A percentile compares a stretch with the other conserved stretches of the same genome.
Conservation (phyloP, 2,113 vertebrate species). For the Triplophysa rosa region DNA sequence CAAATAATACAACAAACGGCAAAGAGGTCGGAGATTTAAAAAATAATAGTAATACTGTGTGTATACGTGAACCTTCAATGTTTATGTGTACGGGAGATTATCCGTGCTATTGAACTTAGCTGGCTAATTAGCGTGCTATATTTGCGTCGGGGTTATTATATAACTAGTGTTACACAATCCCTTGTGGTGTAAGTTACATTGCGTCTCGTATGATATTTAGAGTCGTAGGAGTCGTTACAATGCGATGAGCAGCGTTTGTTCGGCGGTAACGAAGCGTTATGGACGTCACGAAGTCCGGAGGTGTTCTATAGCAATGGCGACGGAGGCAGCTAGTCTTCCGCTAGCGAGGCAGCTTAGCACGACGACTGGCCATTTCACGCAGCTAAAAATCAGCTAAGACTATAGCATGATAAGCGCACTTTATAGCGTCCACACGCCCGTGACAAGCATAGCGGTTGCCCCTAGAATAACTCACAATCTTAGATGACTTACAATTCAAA, state of each 20-base stretch:
- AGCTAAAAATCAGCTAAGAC: conserved; percentile 26
- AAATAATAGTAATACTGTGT: neutral
- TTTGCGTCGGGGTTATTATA: neutral
- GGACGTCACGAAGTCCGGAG: conserved; percentile 7
- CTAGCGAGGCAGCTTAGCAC: conserved; percentile 36
- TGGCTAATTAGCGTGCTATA: conserved; percentile 56
- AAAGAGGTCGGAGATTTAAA: conserved; percentile 40
- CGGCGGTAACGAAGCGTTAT: neutral
- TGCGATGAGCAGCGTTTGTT: neutral
- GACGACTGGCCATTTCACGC: conserved; percentile 38
- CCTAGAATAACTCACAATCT: neutral
- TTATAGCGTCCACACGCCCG: neutral
- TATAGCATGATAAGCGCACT: conserved; percentile 22
- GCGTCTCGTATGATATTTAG: neutral
- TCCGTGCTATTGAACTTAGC: conserved; percentile 34
- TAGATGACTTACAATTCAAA: too few relatives aligned
- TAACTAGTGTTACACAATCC: neutral
- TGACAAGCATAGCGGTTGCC: neutral
- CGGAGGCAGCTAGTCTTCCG: conserved; percentile 13
- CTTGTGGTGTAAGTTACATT: neutral
- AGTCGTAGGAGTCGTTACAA: too few relatives aligned
- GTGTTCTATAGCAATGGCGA: conserved; percentile 44
- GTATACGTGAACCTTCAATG: neutral
- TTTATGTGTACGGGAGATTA: neutral
- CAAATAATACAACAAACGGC: conserved; percentile 10